Evolutionary conservation across 2,888 invertebrate species (phyloP).

Genomic region (Drosophila cyrtoloma): DNA sequence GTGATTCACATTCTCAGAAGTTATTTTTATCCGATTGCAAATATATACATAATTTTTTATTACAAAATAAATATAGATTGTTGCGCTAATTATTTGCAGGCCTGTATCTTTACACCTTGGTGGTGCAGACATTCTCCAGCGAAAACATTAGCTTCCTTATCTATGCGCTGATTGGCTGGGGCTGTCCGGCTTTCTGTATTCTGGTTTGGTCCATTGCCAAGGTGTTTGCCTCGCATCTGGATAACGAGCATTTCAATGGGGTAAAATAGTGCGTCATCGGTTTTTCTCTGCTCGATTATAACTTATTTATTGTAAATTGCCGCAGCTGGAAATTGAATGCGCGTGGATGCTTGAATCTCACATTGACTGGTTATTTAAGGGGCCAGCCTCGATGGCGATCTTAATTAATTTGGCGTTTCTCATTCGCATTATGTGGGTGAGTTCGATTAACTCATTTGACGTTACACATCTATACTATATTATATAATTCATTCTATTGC

Average conservation of each 20-base stretch:
- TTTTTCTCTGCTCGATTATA: constrained; percentile 9
- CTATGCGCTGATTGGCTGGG: constrained; percentile 94
- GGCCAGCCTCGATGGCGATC: constrained; percentile 92
- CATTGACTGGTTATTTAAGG: constrained; percentile 95
- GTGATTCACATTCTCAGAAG: neutral
- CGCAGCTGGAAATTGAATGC: constrained; percentile 87
- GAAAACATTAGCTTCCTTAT: constrained; percentile 93
- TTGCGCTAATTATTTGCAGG: constrained; percentile 86
- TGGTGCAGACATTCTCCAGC: constrained; percentile 93
- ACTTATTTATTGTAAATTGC: constrained; percentile 16
- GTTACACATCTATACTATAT: neutral
- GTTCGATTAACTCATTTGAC: constrained; percentile 70
- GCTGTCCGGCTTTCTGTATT: constrained; percentile 83
- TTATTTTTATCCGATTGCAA: neutral
- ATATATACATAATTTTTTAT: constrained; percentile 12
- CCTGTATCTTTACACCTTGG: constrained; percentile 93
- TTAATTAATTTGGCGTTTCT: constrained; percentile 93
- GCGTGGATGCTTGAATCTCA: constrained; percentile 92
- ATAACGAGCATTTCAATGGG: constrained; percentile 83
- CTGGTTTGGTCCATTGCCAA: constrained; percentile 83
- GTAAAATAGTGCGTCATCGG: constrained; percentile 64
- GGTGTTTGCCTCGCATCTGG: constrained; percentile 79
- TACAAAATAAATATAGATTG: constrained; percentile 25
- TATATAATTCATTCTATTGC: neutral
- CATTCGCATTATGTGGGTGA: constrained; percentile 94